Evolutionary conservation across 1,140 invertebrate genomes (phyloP).

Genomic region (Cherax destructor): DNA sequence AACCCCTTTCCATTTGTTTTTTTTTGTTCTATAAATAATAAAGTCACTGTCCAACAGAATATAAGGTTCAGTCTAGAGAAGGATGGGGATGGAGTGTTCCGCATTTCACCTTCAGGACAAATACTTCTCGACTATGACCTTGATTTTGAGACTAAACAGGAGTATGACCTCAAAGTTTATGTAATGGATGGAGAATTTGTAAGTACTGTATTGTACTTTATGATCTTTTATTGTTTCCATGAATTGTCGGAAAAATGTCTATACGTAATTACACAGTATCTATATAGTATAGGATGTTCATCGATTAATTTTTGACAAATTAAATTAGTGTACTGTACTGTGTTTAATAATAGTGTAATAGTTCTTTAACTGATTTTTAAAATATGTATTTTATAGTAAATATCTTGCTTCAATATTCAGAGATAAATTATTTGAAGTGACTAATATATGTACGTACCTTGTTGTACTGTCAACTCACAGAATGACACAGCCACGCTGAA

Average conservation of each 20-base stretch:
- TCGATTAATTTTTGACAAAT: too few relatives aligned
- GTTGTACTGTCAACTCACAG: conserved; percentile 75
- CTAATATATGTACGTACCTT: neutral
- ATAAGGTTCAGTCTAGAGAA: conserved; percentile 82
- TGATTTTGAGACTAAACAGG: conserved; percentile 86
- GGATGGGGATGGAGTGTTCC: conserved; percentile 80
- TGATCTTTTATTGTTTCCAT: too few relatives aligned
- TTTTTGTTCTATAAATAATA: neutral
- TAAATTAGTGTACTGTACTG: too few relatives aligned
- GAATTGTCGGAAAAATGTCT: too few relatives aligned
- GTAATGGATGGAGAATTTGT: conserved; percentile 87
- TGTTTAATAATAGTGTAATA: too few relatives aligned
- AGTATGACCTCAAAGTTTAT: conserved; percentile 86
- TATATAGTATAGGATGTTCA: too few relatives aligned
- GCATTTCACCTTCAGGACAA: conserved; percentile 82
- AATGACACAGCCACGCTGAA: conserved; percentile 86
- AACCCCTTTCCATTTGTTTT: neutral
- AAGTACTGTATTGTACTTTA: conserved; percentile 73
- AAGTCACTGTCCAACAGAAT: conserved; percentile 74
- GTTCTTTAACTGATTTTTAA: too few relatives aligned
- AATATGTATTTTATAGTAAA: too few relatives aligned
- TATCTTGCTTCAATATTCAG: neutral
- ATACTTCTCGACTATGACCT: conserved; percentile 84
- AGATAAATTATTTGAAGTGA: neutral
- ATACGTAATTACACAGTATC: too few relatives aligned